A percentile compares a stretch with the other conserved stretches of the same genome.
These are phyloP conservation scores for Dascillus cervinus DNA, from an alignment of 2,888 invertebrate genomes.

Conservation along the genomic window DNA sequence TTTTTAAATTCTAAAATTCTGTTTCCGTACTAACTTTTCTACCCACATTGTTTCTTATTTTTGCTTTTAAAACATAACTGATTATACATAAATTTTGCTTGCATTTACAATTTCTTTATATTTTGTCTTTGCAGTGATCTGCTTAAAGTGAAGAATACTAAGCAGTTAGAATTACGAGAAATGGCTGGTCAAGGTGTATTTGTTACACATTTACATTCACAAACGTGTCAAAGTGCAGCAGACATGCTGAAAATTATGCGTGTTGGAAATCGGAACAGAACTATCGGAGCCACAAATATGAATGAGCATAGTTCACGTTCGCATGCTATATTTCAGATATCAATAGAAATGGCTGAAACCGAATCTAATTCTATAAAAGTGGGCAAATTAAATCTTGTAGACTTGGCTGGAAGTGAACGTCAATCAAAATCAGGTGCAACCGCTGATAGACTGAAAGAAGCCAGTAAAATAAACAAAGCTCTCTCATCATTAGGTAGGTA, in stretches of 20 bases:
- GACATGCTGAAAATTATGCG: slow-evolving; percentile 95
- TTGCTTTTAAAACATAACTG: no score
- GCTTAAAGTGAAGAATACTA: slow-evolving; percentile 50
- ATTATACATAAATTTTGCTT: no score
- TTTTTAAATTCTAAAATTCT: no score
- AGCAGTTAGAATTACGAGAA: slow-evolving; percentile 54
- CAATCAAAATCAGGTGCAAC: slow-evolving; percentile 96
- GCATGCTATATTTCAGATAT: slow-evolving; percentile 97
- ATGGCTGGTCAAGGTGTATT: slow-evolving; percentile 68
- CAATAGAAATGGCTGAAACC: slow-evolving; percentile 85
- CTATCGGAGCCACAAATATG: slow-evolving; percentile 52
- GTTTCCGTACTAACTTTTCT: no score
- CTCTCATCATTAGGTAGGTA: slow-evolving; percentile 85
- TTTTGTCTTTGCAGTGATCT: slow-evolving; percentile 51
- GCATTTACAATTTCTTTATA: no score
- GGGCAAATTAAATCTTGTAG: slow-evolving; percentile 94
- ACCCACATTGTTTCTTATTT: no score
- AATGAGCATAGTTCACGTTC: slow-evolving; percentile 97
- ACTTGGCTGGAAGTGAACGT: slow-evolving; percentile 96
- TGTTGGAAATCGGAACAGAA: slow-evolving; percentile 86
- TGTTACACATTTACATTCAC: slow-evolving; percentile 90
- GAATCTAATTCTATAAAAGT: slow-evolving; percentile 60
- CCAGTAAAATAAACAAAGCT: slow-evolving; percentile 94
- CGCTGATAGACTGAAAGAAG: slow-evolving; percentile 88
- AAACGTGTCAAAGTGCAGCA: slow-evolving; percentile 86